These are phyloP conservation scores for Melolontha melolontha DNA, from an alignment of 2,888 invertebrate genomes.

Conservation along the genomic window DNA sequence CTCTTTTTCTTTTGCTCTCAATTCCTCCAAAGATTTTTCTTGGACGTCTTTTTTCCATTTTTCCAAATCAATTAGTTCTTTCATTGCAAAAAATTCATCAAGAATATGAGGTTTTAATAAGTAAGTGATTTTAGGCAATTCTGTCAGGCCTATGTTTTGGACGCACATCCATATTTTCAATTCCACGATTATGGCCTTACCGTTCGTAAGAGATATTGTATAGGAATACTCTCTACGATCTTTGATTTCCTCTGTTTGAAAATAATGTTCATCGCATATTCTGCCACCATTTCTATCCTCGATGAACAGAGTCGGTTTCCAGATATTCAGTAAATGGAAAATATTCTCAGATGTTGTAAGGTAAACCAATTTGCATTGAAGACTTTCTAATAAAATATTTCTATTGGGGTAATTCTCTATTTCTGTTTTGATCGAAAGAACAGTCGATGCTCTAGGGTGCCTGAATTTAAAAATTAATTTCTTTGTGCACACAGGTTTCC, in stretches of 20 bases:
- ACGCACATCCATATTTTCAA: constrained; percentile 53
- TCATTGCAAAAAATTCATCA: constrained; percentile 64
- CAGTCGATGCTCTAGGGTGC: constrained; percentile 59
- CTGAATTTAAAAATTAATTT: constrained; percentile 57
- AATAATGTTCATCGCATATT: constrained; percentile 52
- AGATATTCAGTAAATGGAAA: constrained; percentile 54
- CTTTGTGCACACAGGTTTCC: constrained; percentile 47
- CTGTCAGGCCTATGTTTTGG: constrained; percentile 47
- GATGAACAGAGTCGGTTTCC: constrained; percentile 57
- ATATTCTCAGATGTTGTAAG: constrained; percentile 55
- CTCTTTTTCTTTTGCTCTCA: constrained; percentile 57
- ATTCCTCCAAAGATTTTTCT: constrained; percentile 72
- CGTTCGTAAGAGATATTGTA: constrained; percentile 42
- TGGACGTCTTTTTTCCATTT: constrained; percentile 80
- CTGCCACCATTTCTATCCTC: constrained; percentile 53
- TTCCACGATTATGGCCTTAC: constrained; percentile 52
- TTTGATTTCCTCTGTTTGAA: constrained; percentile 52
- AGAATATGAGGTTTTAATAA: constrained; percentile 57
- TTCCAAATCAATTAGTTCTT: constrained; percentile 76
- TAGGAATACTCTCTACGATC: constrained; percentile 50
- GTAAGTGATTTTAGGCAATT: constrained; percentile 40
- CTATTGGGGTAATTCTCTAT: constrained; percentile 51
- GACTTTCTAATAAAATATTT: constrained; percentile 52
- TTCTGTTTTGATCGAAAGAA: constrained; percentile 54
- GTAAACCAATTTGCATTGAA: constrained; percentile 55